Conservation (phyloP, 1,140 invertebrate species). For the Pararge aegeria region DNA sequence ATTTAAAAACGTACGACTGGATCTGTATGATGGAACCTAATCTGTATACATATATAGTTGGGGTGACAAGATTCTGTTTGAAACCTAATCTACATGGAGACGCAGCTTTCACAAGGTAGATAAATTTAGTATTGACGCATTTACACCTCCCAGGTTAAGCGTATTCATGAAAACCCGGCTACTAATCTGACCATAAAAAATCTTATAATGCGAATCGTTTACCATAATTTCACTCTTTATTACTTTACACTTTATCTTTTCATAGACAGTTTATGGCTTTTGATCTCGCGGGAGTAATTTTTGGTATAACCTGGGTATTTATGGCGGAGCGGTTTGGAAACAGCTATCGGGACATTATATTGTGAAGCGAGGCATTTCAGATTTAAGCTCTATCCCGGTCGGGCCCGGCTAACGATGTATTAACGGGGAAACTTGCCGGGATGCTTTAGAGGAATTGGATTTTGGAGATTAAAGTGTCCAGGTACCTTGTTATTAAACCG, state of each 20-base stretch:
- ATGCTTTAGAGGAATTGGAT: slow-evolving; percentile 1
- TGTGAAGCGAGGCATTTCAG: background rate
- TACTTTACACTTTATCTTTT: background rate
- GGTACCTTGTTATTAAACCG: background rate
- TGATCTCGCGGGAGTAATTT: background rate
- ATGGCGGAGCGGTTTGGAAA: background rate
- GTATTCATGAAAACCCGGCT: background rate
- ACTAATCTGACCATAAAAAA: background rate
- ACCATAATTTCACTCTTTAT: slow-evolving; percentile 1
- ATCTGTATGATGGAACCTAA: no score
- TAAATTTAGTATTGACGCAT: background rate
- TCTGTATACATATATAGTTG: no score
- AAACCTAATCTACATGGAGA: no score
- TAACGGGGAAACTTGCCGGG: background rate
- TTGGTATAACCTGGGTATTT: slow-evolving; percentile 4
- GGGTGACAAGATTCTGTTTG: no score
- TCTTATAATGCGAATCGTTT: slow-evolving; percentile 1
- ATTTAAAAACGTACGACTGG: no score
- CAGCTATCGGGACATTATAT: slow-evolving; percentile 2
- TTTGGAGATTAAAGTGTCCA: background rate
- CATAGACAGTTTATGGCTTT: slow-evolving; percentile 1
- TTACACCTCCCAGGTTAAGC: background rate
- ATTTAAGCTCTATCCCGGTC: background rate
- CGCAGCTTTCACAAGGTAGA: no score
- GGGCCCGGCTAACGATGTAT: background rate